phyloP scores from a whole-genome alignment of 2,888 invertebrate species.

The Tineola bisselliella region DNA sequence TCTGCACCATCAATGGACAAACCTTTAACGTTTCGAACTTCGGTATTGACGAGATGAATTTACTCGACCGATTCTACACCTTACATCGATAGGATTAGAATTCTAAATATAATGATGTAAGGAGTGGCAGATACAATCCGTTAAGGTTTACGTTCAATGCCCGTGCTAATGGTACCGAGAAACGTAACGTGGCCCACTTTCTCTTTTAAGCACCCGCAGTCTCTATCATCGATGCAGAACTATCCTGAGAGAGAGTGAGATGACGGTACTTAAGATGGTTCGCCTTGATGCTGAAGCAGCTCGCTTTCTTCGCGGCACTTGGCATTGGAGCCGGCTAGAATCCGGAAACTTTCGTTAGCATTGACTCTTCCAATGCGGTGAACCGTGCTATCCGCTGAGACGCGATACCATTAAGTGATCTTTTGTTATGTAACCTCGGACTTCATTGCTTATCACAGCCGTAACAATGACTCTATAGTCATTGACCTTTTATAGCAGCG shows the following conservation, averaged over 20 bases:
- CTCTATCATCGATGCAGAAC: slow-evolving; percentile 40
- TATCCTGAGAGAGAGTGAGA: slow-evolving; percentile 40
- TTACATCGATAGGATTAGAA: not conserved
- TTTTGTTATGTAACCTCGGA: slow-evolving; percentile 35
- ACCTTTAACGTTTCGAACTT: slow-evolving; percentile 26
- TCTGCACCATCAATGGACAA: slow-evolving; percentile 30
- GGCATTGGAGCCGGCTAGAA: slow-evolving; percentile 60
- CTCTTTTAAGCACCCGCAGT: slow-evolving; percentile 60
- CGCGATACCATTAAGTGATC: slow-evolving; percentile 42
- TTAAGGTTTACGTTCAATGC: slow-evolving; percentile 62
- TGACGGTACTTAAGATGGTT: slow-evolving; percentile 38
- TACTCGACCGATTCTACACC: slow-evolving; percentile 14
- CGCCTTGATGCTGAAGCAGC: slow-evolving; percentile 40
- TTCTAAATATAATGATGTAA: slow-evolving; percentile 9
- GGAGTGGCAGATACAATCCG: slow-evolving; percentile 32
- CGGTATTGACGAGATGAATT: slow-evolving; percentile 17
- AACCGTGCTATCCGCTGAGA: slow-evolving; percentile 18
- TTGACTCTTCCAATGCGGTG: slow-evolving; percentile 11
- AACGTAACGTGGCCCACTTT: slow-evolving; percentile 68
- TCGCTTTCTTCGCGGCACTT: slow-evolving; percentile 67
- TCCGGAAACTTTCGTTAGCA: slow-evolving; percentile 65
- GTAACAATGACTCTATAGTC: slow-evolving; percentile 25
- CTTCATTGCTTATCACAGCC: slow-evolving; percentile 32
- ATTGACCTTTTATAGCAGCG: slow-evolving; percentile 3
- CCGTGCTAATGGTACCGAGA: slow-evolving; percentile 62